Evolutionary conservation across 1,140 invertebrate genomes (phyloP).

Genomic region (Pogonomyrmex californicus): DNA sequence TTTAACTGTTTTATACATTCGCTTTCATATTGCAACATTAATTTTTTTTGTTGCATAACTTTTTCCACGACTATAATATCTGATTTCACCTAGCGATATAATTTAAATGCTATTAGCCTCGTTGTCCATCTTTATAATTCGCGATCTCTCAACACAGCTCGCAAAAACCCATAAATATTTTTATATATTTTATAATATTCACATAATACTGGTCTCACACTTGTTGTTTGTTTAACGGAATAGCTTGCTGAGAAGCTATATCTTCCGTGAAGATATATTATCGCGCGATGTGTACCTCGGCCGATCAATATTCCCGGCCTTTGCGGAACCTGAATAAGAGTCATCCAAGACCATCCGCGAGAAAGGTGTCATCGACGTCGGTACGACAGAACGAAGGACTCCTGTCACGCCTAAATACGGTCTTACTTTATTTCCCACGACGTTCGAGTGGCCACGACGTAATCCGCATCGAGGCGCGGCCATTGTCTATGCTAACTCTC

Average conservation of each 20-base stretch:
- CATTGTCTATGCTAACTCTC: constrained; percentile 65
- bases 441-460: constrained; percentile 55
- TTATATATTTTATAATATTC: background rate
- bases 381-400: constrained; percentile 58
- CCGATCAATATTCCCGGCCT: constrained; percentile 42
- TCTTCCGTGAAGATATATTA: constrained; percentile 8
- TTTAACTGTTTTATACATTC: background rate
- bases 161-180: background rate
- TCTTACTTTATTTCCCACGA: constrained; percentile 73
- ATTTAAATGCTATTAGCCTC: background rate
- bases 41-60: background rate
- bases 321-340: constrained; percentile 55
- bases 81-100: background rate
- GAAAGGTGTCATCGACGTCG: constrained; percentile 68
- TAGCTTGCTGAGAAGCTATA: background rate
- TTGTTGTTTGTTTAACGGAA: background rate
- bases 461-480: constrained; percentile 62
- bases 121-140: background rate
- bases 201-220: background rate
- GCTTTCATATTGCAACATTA: background rate
- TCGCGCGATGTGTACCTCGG: background rate
- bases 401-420: constrained; percentile 43
- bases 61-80: background rate
- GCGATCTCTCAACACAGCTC: background rate
- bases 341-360: constrained; percentile 60